Evolutionary conservation across 2,888 invertebrate species (phyloP), one percentile per base, ranked within the genome.

Genomic region (Exephanes ischioxanthus): DNA sequence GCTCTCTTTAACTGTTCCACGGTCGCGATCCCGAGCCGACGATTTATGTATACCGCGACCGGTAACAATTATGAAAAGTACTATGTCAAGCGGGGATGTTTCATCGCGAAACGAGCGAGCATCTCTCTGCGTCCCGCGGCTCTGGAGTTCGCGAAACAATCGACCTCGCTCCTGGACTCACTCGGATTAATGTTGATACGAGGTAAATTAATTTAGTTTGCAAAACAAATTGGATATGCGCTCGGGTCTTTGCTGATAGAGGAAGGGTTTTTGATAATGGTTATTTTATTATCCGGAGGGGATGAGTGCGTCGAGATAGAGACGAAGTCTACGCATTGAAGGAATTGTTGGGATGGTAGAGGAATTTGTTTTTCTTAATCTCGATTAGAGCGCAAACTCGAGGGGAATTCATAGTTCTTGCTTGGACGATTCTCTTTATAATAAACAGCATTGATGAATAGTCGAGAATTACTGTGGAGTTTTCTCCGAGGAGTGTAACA

Each of bases 21-120:
- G 22, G 22, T 80, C 48, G 66, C 80, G 66, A 48, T 73, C 71
- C 22, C 81, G 84, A 68, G 87, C 84, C 84, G 83, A 63, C 76
- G 85, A 85, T 85, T 85, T 85, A 85, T 83, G 67, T 68, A 81
- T 41, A 76, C 71, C 66, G 53, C 89, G 88, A 85, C 89, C 86
- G 89, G 90, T 48, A 91, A 92, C 90, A 90, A 91, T 91, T 91
- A 90, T 90, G 90, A 92, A 90, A 90, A 90, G 89, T 83, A 61
- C 75, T 77, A 77, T 83, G 77, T 85, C 85, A 58, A 77, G 45
- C 63, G 22, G 51, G 68, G 78, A 75, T 66, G 22, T 80, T 80
- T 51, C 53, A 68, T 51, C 48, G 67, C 37, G 48, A 48, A 48
- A 45, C 51, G 63, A 66, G 72, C 30, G 66, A 72, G 53, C 72